phyloP scores from a whole-genome alignment of 2,888 invertebrate genomes.

The Thereva nobilitata region DNA sequence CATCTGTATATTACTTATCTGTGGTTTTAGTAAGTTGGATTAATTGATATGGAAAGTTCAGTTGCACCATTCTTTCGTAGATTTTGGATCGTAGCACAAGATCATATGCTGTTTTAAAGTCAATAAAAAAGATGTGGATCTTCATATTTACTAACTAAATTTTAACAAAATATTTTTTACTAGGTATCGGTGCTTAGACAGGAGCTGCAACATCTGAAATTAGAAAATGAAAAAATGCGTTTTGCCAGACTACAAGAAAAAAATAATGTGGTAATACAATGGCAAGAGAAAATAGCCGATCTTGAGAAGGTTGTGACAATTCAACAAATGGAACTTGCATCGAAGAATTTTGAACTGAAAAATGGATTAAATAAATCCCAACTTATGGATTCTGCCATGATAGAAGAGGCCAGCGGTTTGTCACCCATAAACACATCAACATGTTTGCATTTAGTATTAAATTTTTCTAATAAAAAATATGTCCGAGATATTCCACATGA shows the following conservation, averaged over 20 bases:
- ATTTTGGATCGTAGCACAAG: no score
- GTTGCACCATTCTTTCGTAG: no score
- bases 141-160: neutral
- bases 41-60: no score
- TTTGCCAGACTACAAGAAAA: conserved; percentile 39
- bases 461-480: no score
- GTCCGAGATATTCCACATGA: conserved; percentile 8
- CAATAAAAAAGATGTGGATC: no score
- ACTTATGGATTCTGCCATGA: neutral
- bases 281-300: conserved; percentile 40
- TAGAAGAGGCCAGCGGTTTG: neutral
- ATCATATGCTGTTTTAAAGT: no score
- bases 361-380: conserved; percentile 39
- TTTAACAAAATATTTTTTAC: neutral
- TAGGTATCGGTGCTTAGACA: conserved; percentile 40
- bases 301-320: conserved; percentile 38
- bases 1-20: no score
- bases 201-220: conserved; percentile 38
- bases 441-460: no score
- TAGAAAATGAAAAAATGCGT: conserved; percentile 37
- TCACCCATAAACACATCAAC: no score
- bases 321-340: conserved; percentile 41
- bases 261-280: conserved; percentile 38
- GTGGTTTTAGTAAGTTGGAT: no score
- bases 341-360: conserved; percentile 40